A percentile compares a stretch with the other conserved stretches of the same genome.
These are phyloP conservation scores for Nannospalax galili DNA, from an alignment of 2,113 vertebrate species.

Conservation along the genomic window DNA sequence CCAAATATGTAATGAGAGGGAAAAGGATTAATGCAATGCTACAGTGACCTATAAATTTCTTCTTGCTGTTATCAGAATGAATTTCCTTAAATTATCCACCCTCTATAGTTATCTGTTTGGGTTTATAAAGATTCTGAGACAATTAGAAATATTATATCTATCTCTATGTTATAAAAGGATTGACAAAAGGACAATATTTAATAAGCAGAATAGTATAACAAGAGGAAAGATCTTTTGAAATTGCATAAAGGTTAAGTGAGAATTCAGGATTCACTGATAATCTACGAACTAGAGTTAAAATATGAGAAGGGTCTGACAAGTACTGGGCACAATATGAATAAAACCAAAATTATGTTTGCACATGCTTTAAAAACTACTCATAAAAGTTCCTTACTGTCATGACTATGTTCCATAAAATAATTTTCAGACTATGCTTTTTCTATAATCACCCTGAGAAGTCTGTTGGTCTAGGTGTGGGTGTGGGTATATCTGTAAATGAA, in stretches of 20 bases:
- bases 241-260: background rate
- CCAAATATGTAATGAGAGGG: conserved; percentile 43
- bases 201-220: background rate
- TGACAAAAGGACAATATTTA: conserved; percentile 25
- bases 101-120: background rate
- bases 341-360: background rate
- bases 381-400: background rate
- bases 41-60: conserved; percentile 48
- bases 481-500: background rate
- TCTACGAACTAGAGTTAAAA: background rate
- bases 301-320: background rate
- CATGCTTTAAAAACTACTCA: background rate
- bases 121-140: conserved; percentile 48
- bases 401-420: background rate
- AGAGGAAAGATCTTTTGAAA: background rate
- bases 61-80: conserved; percentile 46
- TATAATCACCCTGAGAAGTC: background rate
- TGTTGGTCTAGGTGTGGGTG: background rate
- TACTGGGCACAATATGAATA: background rate
- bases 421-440: background rate
- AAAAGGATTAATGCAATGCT: conserved; percentile 57
- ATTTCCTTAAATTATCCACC: conserved; percentile 28
- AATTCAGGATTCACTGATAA: background rate
- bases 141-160: conserved; percentile 42
- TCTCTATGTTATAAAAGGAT: conserved; percentile 20